Conservation (phyloP, 2,888 invertebrate species). For the Stramonita haemastoma region DNA sequence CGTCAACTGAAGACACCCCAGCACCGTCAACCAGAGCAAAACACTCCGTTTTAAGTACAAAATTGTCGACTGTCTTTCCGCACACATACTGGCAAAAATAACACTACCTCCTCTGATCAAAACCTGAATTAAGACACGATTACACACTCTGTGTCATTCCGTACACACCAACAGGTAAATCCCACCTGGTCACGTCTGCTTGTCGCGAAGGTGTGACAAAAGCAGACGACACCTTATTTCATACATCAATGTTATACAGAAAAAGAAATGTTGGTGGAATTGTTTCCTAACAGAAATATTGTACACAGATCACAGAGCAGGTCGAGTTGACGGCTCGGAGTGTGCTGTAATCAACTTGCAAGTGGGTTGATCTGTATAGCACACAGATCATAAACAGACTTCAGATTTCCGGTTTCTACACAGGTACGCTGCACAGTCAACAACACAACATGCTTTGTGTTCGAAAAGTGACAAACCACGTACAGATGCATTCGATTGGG, state of each 20-base stretch:
- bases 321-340: background rate
- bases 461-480: constrained; percentile 45
- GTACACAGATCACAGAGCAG: background rate
- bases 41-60: background rate
- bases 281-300: background rate
- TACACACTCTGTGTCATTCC: background rate
- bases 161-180: background rate
- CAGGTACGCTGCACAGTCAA: constrained; percentile 36
- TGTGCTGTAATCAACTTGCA: background rate
- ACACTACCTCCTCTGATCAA: background rate
- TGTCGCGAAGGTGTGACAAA: background rate
- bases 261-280: background rate
- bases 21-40: background rate
- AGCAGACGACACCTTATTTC: constrained; percentile 21
- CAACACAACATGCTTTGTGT: constrained; percentile 46
- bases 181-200: background rate
- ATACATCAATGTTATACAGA: background rate
- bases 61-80: background rate
- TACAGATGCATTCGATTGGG: constrained; percentile 39
- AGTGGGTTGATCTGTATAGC: background rate
- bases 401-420: background rate
- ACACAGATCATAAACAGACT: background rate
- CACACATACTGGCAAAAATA: background rate
- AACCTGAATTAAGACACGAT: too few relatives aligned
- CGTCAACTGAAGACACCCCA: background rate